Evolutionary conservation across 2,113 vertebrate genomes (phyloP).

Genomic region (Malurus alboscapulatus): DNA sequence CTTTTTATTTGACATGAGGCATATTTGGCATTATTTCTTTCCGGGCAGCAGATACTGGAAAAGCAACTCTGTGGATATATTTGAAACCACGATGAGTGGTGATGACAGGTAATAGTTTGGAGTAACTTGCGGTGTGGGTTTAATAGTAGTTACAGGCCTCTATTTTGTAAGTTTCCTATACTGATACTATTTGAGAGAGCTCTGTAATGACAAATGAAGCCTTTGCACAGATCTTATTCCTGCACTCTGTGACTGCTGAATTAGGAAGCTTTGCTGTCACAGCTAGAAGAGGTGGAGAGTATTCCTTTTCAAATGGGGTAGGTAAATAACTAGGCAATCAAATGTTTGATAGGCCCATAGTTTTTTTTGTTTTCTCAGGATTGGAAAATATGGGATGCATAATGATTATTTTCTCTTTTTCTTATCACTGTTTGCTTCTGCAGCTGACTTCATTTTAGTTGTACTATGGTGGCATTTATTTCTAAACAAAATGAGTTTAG

Average conservation of each 20-base stretch:
- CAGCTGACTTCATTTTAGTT: neutral
- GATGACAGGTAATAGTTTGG: neutral
- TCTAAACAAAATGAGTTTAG: neutral
- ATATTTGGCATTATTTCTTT: neutral
- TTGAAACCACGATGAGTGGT: neutral
- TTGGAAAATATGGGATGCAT: neutral
- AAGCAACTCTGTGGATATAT: neutral
- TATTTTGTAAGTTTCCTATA: neutral
- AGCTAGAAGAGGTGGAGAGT: neutral
- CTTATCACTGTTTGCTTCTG: neutral
- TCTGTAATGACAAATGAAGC: conserved; percentile 8
- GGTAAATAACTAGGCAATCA: neutral
- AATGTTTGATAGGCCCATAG: neutral
- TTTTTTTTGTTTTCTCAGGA: neutral
- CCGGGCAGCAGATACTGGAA: neutral
- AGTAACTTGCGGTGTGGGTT: neutral
- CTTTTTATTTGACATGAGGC: neutral
- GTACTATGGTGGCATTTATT: neutral
- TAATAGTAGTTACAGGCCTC: neutral
- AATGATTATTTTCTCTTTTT: neutral
- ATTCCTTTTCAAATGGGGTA: neutral
- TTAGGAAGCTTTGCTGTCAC: neutral
- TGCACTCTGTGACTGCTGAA: neutral
- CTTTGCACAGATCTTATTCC: conserved; percentile 6
- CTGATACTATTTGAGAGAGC: neutral